Evolutionary conservation across 2,888 invertebrate genomes (phyloP), one percentile per base, ranked within the genome.

Genomic region (Drosophila mulleri): DNA sequence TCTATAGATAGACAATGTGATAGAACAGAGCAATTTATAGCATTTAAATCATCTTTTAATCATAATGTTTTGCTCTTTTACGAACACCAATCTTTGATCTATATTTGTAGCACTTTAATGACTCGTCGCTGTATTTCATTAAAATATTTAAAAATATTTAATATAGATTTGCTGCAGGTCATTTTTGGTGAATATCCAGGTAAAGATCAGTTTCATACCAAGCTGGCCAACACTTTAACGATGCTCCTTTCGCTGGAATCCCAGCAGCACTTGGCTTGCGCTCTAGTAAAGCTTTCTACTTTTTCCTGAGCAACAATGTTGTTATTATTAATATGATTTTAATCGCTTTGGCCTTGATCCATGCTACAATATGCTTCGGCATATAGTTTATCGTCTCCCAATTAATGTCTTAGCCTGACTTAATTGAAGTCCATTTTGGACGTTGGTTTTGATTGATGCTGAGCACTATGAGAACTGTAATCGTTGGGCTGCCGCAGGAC

Each of bases 361-460:
- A 71, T 66, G 72, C 54, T 62, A n/a, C n/a, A 73, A 72, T 70
- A 64, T 23, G 32, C 64, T 60, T 72, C 45, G 50, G 48, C 16
- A 47, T 32, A 32, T 11, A 11, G 3, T 32, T 54, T 26, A 54
- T 58, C 60, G 63, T 72, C 23, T 42, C 50, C 57, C 50, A 53
- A 68, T 81, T 59, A 75, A 60, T 48, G 57, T 62, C 50, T 61
- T 35, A 48, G 71, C 69, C 68, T 64, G 69, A 71, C 85, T 75
- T 72, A 61, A 75, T 76, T 62, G 61, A 32, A 37, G 26, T 57
- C 62, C 67, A 63, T 68, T 71, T 72, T 18, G 39, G 16, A 29
- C 74, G 52, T 78, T 88, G 72, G 82, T 83, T 86, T 84, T 90
- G 90, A 90, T 90, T 90, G 85, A 90, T 90, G 89, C 66, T 48